Evolutionary conservation across 2,113 vertebrate genomes (phyloP).

Genomic region (Corynorhinus townsendii): DNA sequence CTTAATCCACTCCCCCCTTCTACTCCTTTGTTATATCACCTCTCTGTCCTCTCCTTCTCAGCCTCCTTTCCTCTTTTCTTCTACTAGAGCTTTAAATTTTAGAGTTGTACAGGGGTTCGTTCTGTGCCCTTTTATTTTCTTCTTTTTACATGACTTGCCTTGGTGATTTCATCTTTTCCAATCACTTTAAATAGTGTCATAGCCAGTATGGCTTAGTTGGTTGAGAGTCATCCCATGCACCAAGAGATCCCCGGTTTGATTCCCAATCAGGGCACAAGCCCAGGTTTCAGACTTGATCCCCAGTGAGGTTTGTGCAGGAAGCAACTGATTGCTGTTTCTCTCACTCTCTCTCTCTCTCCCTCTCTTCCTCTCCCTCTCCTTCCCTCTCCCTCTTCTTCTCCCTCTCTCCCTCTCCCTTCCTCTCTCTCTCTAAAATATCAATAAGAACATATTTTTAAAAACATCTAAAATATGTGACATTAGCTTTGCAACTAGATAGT

Average conservation of each 20-base stretch:
- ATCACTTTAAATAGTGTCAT: not conserved
- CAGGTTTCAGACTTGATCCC: not conserved
- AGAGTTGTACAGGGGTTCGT: not conserved
- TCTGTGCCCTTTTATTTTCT: not conserved
- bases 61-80: not conserved
- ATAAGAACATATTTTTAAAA: not conserved
- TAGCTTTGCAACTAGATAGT: not conserved
- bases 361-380: no score
- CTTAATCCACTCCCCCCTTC: not conserved
- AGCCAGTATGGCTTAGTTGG: not conserved
- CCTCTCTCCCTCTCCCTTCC: no score
- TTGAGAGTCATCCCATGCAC: not conserved
- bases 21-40: not conserved
- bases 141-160: not conserved
- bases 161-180: conserved; percentile 1
- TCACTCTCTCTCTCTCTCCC: no score
- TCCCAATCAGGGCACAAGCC: not conserved
- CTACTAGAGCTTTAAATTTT: not conserved
- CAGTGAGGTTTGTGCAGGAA: not conserved
- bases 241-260: not conserved
- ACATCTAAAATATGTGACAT: not conserved
- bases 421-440: not conserved
- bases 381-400: no score
- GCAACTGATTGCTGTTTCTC: not conserved
- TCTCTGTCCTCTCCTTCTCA: not conserved